phyloP scores from a whole-genome alignment of 2,113 vertebrate genomes.

The Protobothrops flavoviridis region DNA sequence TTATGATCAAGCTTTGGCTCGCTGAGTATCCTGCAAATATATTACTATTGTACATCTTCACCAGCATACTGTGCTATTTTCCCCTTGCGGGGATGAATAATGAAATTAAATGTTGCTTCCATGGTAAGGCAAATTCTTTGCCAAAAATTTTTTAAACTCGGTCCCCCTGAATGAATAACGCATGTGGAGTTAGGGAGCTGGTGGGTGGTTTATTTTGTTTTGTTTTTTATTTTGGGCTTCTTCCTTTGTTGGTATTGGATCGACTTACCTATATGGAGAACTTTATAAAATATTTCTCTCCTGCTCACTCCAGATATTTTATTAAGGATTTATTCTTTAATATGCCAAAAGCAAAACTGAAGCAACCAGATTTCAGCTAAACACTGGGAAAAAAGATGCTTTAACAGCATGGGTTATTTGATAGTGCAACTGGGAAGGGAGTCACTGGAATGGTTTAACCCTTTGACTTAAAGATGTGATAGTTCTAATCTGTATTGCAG shows the following conservation, averaged over 20 bases:
- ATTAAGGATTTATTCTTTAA: neutral
- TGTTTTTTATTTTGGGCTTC: neutral
- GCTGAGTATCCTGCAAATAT: neutral
- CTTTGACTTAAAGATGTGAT: neutral
- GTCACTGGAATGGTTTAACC: neutral
- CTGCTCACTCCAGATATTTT: neutral
- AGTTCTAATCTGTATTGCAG: neutral
- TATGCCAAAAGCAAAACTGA: neutral
- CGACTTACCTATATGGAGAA: neutral
- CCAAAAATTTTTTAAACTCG: neutral
- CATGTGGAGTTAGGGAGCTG: neutral
- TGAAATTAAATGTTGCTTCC: neutral
- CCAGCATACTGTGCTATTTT: neutral
- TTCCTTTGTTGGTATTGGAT: neutral
- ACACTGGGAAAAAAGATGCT: neutral
- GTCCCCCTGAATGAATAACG: neutral
- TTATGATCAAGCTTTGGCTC: neutral
- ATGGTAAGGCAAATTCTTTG: neutral
- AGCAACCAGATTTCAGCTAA: neutral
- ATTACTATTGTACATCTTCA: neutral
- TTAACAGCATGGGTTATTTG: neutral
- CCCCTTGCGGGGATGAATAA: neutral
- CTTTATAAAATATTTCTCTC: neutral
- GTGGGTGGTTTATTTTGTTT: neutral
- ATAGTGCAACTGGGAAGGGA: neutral